Evolutionary conservation across 2,113 vertebrate species (phyloP).

Genomic region (Zeus faber): DNA sequence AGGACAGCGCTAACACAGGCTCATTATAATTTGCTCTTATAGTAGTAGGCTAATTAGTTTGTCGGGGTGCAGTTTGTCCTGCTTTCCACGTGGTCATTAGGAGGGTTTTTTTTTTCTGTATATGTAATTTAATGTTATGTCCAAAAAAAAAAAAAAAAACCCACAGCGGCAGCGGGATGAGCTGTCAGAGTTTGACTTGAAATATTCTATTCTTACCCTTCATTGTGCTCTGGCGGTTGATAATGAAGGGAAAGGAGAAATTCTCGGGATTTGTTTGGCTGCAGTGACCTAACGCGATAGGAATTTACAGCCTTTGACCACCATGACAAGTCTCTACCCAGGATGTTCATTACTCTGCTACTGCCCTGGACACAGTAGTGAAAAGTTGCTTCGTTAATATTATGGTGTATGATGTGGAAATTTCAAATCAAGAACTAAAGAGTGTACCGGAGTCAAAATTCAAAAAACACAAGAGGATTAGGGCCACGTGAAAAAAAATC

Average conservation of each 20-base stretch:
- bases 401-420: no score
- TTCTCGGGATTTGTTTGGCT: constrained; percentile 25
- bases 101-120: constrained; percentile 29
- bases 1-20: constrained; percentile 58
- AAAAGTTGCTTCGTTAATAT: no score
- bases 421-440: no score
- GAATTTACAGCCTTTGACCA: constrained; percentile 36
- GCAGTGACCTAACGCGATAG: constrained; percentile 32
- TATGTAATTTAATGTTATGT: constrained; percentile 17
- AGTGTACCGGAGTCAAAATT: no score
- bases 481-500: no score
- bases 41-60: constrained; percentile 68
- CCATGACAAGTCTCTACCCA: no score
- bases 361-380: no score
- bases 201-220: constrained; percentile 17
- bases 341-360: no score
- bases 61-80: constrained; percentile 58
- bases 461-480: no score
- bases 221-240: constrained; percentile 25
- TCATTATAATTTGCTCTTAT: constrained; percentile 69
- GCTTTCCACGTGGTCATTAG: constrained; percentile 55
- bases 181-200: constrained; percentile 18
- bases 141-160: no score
- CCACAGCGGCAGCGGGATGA: constrained; percentile 21
- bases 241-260: constrained; percentile 25